Evolutionary conservation across 2,113 vertebrate species (phyloP), one percentile per base, ranked within the genome.

Genomic region (Scalopus aquaticus): DNA sequence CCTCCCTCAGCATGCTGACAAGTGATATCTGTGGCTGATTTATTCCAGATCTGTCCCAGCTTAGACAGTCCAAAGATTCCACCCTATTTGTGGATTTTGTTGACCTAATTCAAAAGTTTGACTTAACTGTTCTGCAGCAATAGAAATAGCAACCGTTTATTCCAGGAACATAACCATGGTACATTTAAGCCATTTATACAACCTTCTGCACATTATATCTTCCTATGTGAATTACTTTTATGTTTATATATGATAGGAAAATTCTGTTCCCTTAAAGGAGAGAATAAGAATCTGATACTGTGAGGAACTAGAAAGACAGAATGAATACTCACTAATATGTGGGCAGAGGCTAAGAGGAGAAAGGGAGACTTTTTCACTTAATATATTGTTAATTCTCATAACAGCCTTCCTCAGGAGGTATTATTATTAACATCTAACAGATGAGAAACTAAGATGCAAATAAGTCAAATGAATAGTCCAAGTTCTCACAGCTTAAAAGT

Each of bases 51-150:
- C 94, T 95, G 73, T 97, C 84, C 91, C 88, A 96, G 94, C 86
- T 88, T 93, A 94, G 84, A 90, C 91, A 72, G 93, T 93, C 93
- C 93, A 97, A 94, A 96, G 95, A 97, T 96, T 97, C 97, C 90
- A 96, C 92, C 95, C 93, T 97, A 97, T 97, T 97, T 97, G 97
- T 96, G 96, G 96, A 96, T 97, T 97, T 96, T 95, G 95, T 96
- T 96, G 95, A 96, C 94, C 95, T 96, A 94, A 95, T 97, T 97
- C 89, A 96, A 96, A 95, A 96, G 78, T 94, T 97, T 96, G 96
- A 91, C 96, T 95, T 96, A 91, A 97, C 94, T 96, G 92, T 93
- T 90, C 87, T 97, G 49, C 46, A 85, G 62, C 42, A 73, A 76
- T 96, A 91, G 90, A 96, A 95, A 96, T 92, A 96, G 87, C 15